A percentile compares a stretch with the other conserved stretches of the same genome.
Conservation (phyloP, 2,888 invertebrate genomes). For the Pollenia griseotomentosa region DNA sequence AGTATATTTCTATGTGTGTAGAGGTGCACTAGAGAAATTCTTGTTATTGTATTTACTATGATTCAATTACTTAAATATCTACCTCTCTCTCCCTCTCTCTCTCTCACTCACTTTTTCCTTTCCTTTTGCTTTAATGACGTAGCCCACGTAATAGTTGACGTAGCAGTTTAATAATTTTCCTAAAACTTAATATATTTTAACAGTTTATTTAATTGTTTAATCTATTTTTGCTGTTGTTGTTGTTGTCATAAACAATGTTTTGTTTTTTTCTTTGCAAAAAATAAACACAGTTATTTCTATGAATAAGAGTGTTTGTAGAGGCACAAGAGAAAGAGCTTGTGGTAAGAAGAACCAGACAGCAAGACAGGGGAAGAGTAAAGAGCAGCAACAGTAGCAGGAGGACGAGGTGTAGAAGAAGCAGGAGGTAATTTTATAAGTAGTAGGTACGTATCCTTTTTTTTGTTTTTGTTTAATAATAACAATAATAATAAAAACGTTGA, state of each 20-base stretch:
- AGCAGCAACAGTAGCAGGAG: background rate
- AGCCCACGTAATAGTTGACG: conserved; percentile 12
- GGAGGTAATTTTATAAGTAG: conserved; percentile 14
- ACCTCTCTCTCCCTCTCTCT: background rate
- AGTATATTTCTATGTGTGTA: background rate
- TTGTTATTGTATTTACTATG: conserved; percentile 14
- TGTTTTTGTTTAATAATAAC: conserved; percentile 9
- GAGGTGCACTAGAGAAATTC: conserved; percentile 3
- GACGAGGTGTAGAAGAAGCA: conserved; percentile 10
- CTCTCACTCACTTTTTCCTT: background rate
- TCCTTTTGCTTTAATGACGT: conserved; percentile 30
- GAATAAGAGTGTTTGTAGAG: background rate
- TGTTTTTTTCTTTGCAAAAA: background rate
- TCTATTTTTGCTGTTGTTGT: conserved; percentile 11
- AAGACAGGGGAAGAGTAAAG: background rate
- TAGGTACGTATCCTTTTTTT: conserved; percentile 27
- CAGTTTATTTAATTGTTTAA: conserved; percentile 40
- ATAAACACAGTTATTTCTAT: conserved; percentile 8
- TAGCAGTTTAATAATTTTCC: background rate
- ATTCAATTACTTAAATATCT: background rate
- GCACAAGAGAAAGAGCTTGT: background rate
- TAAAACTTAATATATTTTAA: background rate
- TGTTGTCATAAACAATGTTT: background rate
- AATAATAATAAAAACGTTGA: conserved; percentile 42
- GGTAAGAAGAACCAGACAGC: background rate